phyloP scores from a whole-genome alignment of 2,113 vertebrate species.

The Morone saxatilis region DNA sequence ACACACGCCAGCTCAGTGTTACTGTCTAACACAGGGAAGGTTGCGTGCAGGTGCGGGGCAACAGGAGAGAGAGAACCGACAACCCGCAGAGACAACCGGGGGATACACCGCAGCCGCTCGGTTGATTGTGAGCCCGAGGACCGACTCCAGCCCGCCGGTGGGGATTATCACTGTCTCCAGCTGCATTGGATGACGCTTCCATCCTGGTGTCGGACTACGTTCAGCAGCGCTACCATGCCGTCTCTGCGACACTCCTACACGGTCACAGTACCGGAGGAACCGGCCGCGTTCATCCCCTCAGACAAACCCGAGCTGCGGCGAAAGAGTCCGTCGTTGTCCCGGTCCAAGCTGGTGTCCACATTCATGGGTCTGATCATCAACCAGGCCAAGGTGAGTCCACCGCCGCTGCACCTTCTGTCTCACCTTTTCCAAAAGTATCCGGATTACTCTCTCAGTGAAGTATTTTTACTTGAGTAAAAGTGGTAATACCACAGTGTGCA shows the following conservation, averaged over 20 bases:
- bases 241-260: conserved; percentile 93
- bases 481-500: background rate
- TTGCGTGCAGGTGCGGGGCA: background rate
- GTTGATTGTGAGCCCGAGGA: no score
- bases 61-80: background rate
- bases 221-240: conserved; percentile 71
- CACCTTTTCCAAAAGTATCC: background rate
- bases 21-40: background rate
- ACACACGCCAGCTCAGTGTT: conserved; percentile 5
- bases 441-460: no score
- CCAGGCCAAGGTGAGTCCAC: conserved; percentile 92
- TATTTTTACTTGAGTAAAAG: background rate
- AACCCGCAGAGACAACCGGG: no score
- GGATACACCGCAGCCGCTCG: no score
- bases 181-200: conserved; percentile 16
- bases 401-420: background rate
- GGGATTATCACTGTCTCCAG: background rate
- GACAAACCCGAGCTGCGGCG: conserved; percentile 87
- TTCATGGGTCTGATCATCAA: conserved; percentile 96
- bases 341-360: conserved; percentile 91
- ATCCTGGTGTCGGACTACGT: background rate
- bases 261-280: conserved; percentile 89
- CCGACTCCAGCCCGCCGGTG: no score
- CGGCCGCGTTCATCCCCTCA: conserved; percentile 80
- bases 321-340: conserved; percentile 83